Conservation (phyloP, 2,797 vertebrate genomes). For the Catharus ustulatus region DNA sequence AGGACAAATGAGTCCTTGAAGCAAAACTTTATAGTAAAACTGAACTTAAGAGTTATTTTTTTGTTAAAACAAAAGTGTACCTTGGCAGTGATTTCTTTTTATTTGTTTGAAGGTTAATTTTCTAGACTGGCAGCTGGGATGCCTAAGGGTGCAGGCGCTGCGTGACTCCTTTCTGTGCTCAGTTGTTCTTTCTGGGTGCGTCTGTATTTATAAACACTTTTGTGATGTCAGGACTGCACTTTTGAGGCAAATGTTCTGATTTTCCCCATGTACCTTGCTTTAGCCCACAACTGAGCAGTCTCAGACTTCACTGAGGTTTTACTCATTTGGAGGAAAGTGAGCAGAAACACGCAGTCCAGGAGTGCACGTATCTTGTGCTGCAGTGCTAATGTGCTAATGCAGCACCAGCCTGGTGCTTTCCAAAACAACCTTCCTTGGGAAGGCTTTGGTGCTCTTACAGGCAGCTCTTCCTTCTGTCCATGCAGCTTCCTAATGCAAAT, state of each 20-base stretch:
- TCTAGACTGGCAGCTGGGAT: background rate
- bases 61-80: background rate
- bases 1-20: too few species aligned
- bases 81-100: background rate
- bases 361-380: fast-evolving
- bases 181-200: background rate
- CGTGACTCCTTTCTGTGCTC: background rate
- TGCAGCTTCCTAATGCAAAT: background rate
- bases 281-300: background rate
- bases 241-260: background rate
- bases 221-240: background rate
- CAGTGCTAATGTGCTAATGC: background rate
- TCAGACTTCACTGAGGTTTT: background rate
- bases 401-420: background rate
- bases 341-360: fast-evolving
- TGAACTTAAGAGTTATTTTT: background rate
- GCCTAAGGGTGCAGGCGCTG: background rate
- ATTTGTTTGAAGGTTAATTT: background rate
- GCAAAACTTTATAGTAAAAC: background rate
- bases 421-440: background rate
- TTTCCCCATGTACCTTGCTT: background rate
- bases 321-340: background rate
- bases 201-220: background rate
- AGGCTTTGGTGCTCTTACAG: background rate
- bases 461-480: background rate